phyloP scores from a whole-genome alignment of 2,797 vertebrate genomes.

The Naso thynnoides region DNA sequence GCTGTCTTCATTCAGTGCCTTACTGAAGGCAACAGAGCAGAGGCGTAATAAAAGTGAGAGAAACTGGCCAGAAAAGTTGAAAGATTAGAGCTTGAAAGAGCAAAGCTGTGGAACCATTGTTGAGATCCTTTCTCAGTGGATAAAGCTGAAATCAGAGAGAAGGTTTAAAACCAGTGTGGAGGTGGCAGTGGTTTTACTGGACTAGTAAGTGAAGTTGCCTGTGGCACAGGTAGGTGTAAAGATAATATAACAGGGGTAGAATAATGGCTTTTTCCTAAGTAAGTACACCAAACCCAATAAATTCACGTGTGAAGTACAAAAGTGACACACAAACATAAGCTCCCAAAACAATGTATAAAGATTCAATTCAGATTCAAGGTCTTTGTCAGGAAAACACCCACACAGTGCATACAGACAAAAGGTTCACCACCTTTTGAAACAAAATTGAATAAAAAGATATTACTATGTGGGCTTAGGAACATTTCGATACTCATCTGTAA shows the following conservation, averaged over 20 bases:
- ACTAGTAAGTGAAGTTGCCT: slow-evolving; percentile 8
- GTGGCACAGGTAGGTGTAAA: neutral
- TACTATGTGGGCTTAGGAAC: too few species aligned
- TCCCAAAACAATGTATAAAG: neutral
- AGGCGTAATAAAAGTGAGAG: slow-evolving; percentile 8
- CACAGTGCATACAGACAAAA: neutral
- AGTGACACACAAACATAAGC: neutral
- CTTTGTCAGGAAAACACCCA: neutral
- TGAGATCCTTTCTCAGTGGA: slow-evolving; percentile 28
- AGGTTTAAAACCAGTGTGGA: slow-evolving; percentile 17
- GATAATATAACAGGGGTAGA: neutral
- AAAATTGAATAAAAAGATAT: too few species aligned
- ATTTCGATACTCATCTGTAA: neutral
- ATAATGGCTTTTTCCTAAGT: neutral
- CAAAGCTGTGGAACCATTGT: slow-evolving; percentile 16
- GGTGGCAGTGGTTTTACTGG: slow-evolving; percentile 20
- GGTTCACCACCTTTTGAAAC: too few species aligned
- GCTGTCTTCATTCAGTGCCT: slow-evolving; percentile 32
- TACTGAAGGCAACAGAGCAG: slow-evolving; percentile 36
- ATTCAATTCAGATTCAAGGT: slow-evolving; percentile 2
- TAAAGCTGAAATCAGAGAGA: slow-evolving; percentile 17
- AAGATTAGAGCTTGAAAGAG: slow-evolving; percentile 20
- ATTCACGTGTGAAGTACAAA: neutral
- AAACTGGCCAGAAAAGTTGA: slow-evolving; percentile 13
- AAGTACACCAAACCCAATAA: neutral